Evolutionary conservation across 2,888 invertebrate genomes (phyloP), one percentile per base, ranked within the genome.

Genomic region (Lepas anatifera): DNA sequence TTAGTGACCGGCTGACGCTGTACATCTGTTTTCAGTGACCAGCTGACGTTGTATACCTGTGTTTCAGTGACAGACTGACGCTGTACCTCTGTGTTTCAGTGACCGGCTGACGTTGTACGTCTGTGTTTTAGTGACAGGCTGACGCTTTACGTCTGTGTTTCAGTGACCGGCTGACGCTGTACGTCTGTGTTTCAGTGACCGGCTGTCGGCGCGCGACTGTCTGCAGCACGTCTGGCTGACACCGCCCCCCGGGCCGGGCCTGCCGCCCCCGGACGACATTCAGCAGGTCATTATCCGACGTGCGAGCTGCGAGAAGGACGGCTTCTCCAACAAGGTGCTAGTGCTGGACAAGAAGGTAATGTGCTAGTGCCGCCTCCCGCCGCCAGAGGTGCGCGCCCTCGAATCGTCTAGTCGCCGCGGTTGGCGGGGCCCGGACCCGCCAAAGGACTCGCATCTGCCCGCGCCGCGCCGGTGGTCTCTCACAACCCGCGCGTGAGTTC

Each of bases 151-250:
- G n/a, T n/a, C n/a, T n/a, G n/a, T n/a, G n/a, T n/a, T n/a, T n/a
- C n/a, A n/a, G n/a, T n/a, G n/a, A n/a, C n/a, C n/a, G n/a, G n/a
- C n/a, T n/a, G n/a, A n/a, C n/a, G n/a, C n/a, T n/a, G n/a, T n/a
- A n/a, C n/a, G n/a, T n/a, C n/a, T 16, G 75, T 73, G 69, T 84
- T 85, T 18, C 83, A 95, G 95, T 82, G 88, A 89, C 82, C 89
- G 95, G 82, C 87, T 95, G 83, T 89, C 89, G 79, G 92, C 92
- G 78, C 86, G 87, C 78, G 89, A 92, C 82, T 90, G 95, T 83
- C 86, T 95, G 79, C 87, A 90, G 80, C 95, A 95, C 83, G 86
- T 89, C 77, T 95, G 95, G 95, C 86, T 95, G 67, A n/a, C 68
- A 22, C 50, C 52, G n/a, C 66, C 52, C 18, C 69, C 70, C 39